phyloP scores from a whole-genome alignment of 2,888 invertebrate species.

The Coleophora deauratella region DNA sequence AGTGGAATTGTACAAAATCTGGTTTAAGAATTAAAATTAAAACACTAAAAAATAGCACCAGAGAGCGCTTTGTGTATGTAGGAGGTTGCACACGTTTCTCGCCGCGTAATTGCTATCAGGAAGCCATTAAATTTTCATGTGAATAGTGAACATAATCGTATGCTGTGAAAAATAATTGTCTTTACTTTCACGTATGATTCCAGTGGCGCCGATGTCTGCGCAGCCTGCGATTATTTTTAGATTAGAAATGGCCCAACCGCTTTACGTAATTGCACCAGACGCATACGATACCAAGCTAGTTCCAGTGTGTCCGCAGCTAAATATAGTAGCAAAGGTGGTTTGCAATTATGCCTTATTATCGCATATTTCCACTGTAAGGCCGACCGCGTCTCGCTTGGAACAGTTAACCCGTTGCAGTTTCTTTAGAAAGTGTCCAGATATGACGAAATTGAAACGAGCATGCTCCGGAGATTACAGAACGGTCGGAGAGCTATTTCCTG shows the following conservation, averaged over 20 bases:
- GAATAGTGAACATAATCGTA: conserved; percentile 16
- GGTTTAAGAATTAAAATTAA: too few species aligned
- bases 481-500: conserved; percentile 38
- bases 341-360: conserved; percentile 72
- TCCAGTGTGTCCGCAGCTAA: conserved; percentile 68
- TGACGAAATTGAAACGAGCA: conserved; percentile 63
- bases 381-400: conserved; percentile 43
- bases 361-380: conserved; percentile 69
- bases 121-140: neutral
- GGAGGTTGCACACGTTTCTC: too few species aligned
- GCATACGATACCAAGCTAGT: conserved; percentile 55
- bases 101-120: too few species aligned
- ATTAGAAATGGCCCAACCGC: conserved; percentile 74
- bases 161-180: conserved; percentile 51
- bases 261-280: conserved; percentile 72
- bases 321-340: conserved; percentile 67
- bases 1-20: too few species aligned
- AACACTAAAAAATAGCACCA: too few species aligned
- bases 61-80: too few species aligned
- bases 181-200: conserved; percentile 68
- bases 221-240: conserved; percentile 74
- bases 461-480: conserved; percentile 54
- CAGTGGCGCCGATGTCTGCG: conserved; percentile 64
- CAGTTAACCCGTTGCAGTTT: conserved; percentile 56
- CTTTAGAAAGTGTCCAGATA: conserved; percentile 68